These are phyloP conservation scores for Pardalotus punctatus DNA, from an alignment of 2,113 vertebrate species.

Conservation along the genomic window DNA sequence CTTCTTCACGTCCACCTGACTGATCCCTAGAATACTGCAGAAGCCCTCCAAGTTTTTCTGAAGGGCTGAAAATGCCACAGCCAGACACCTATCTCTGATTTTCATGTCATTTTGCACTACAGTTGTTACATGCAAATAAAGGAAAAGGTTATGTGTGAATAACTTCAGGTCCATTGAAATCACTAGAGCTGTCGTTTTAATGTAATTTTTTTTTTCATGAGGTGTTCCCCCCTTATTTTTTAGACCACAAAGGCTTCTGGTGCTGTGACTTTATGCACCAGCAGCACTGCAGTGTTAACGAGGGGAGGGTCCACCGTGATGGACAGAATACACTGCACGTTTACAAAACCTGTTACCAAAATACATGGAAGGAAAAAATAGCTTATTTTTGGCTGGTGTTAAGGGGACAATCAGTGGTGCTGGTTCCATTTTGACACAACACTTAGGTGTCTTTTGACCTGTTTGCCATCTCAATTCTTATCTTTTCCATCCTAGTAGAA, in stretches of 20 bases:
- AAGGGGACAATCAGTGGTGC: not conserved
- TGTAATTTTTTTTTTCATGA: not conserved
- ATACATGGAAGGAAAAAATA: not conserved
- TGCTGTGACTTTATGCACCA: not conserved
- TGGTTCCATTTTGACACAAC: not conserved
- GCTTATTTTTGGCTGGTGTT: not conserved
- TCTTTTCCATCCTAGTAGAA: not conserved
- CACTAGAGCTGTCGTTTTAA: not conserved
- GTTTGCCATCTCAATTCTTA: not conserved
- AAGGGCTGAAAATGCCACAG: not conserved
- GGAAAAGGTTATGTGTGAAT: not conserved
- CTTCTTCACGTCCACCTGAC: not conserved
- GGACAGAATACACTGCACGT: rapidly evolving
- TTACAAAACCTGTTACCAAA: not conserved
- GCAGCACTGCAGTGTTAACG: not conserved
- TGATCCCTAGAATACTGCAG: not conserved
- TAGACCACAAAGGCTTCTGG: not conserved
- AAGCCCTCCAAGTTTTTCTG: not conserved
- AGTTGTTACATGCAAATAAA: not conserved
- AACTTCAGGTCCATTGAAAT: not conserved
- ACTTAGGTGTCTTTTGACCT: not conserved
- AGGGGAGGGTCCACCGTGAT: rapidly evolving
- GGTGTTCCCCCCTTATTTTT: not conserved
- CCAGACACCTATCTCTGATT: not conserved
- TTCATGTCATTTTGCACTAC: not conserved